Evolutionary conservation across 2,888 invertebrate genomes (phyloP).

Genomic region (Sturmia bella): DNA sequence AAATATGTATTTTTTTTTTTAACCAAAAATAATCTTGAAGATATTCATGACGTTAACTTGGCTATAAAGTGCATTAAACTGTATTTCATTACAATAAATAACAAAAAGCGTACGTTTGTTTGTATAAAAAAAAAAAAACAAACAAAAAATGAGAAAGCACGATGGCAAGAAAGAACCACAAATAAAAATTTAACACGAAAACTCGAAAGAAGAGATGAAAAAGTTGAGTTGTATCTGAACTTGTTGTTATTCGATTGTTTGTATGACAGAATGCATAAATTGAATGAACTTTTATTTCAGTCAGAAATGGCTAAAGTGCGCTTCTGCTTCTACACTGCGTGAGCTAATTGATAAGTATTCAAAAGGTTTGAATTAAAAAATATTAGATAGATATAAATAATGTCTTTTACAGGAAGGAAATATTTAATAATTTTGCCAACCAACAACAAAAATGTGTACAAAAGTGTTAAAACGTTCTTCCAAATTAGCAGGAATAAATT

Average conservation of each 20-base stretch:
- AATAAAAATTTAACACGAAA: slow-evolving; percentile 39
- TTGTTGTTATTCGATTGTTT: background rate
- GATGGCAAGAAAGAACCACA: slow-evolving; percentile 19
- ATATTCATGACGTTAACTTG: slow-evolving; percentile 55
- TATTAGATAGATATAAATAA: background rate
- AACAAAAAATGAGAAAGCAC: background rate
- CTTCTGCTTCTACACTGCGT: slow-evolving; percentile 32
- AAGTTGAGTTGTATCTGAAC: slow-evolving; percentile 13
- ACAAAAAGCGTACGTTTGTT: background rate
- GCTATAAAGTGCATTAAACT: slow-evolving; percentile 59
- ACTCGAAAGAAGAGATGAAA: slow-evolving; percentile 15
- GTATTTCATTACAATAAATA: slow-evolving; percentile 41
- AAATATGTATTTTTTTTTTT: slow-evolving; percentile 30
- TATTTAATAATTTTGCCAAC: slow-evolving; percentile 24
- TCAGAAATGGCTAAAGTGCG: slow-evolving; percentile 33
- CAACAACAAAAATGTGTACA: slow-evolving; percentile 20
- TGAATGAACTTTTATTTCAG: slow-evolving; percentile 35
- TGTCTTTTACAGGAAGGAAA: slow-evolving; percentile 52
- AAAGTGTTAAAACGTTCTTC: slow-evolving; percentile 43
- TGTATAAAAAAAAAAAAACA: background rate
- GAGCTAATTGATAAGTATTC: slow-evolving; percentile 44
- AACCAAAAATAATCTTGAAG: slow-evolving; percentile 45
- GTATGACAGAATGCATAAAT: slow-evolving; percentile 9
- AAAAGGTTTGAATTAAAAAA: background rate
- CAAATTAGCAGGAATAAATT: slow-evolving; percentile 40